Percentiles rank a stretch among this genome's conserved stretches.
These are phyloP conservation scores for Ctenodactylus gundi DNA, from an alignment of 2,113 vertebrate species.

Conservation along the genomic window DNA sequence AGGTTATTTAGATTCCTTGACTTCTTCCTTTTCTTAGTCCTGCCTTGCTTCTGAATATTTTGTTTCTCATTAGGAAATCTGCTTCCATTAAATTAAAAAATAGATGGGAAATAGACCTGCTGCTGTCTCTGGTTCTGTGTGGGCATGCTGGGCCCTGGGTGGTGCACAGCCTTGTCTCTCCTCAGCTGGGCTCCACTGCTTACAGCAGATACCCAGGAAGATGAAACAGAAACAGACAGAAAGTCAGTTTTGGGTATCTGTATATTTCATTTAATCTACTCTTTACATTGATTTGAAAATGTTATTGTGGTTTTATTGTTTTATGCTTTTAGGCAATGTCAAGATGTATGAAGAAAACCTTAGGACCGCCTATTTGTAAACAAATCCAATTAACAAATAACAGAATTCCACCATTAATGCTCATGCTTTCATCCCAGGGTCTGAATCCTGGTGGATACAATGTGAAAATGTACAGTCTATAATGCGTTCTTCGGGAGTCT, in stretches of 20 bases:
- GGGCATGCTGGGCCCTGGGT: neutral
- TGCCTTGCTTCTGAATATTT: slow-evolving; percentile 8
- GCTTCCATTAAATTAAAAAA: neutral
- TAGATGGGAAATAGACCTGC: neutral
- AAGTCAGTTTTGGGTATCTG: neutral
- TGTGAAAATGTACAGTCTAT: neutral
- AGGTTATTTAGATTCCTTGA: slow-evolving; percentile 25
- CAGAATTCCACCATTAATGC: neutral
- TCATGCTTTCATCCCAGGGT: neutral
- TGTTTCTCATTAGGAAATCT: slow-evolving; percentile 35
- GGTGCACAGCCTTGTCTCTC: neutral
- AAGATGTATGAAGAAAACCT: neutral
- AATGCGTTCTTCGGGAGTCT: neutral
- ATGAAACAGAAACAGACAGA: neutral
- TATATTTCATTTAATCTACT: neutral
- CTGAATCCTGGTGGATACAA: neutral
- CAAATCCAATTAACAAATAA: neutral
- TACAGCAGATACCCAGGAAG: neutral
- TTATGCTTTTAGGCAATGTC: slow-evolving; percentile 13
- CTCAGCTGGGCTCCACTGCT: neutral
- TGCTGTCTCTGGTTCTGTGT: neutral
- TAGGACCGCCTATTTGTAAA: neutral
- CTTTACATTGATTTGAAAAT: neutral
- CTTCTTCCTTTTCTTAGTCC: neutral
- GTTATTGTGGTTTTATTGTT: neutral